Conservation (phyloP, 1,140 invertebrate genomes). For the Drepana arcuata region DNA sequence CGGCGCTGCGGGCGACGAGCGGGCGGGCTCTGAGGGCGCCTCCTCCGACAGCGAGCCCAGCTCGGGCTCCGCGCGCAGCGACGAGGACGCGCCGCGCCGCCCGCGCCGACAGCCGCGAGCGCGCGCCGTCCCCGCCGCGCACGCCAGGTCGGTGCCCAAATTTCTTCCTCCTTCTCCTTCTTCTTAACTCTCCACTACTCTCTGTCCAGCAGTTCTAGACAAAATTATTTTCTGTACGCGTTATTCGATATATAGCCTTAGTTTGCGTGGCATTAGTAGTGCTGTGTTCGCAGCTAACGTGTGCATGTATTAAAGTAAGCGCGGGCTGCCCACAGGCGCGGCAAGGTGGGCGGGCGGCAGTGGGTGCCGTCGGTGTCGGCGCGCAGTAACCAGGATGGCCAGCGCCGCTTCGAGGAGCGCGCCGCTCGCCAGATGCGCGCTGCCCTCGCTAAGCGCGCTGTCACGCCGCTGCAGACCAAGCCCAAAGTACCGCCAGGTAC, state of each 20-base stretch:
- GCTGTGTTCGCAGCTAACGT: too few species aligned
- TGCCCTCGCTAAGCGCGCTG: conserved; percentile 69
- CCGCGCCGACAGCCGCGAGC: conserved; percentile 6
- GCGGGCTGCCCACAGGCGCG: conserved; percentile 25
- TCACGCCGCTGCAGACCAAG: conserved; percentile 18
- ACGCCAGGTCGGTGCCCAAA: neutral
- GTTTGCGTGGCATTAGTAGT: too few species aligned
- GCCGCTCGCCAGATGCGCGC: conserved; percentile 78
- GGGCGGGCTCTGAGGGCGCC: conserved; percentile 22
- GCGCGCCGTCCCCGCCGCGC: conserved; percentile 1
- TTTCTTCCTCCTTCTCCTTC: too few species aligned
- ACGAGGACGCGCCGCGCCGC: conserved; percentile 38
- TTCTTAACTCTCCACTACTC: too few species aligned
- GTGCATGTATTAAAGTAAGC: too few species aligned
- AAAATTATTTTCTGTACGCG: too few species aligned
- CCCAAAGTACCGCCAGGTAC: conserved; percentile 35
- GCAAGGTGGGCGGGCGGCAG: conserved; percentile 60
- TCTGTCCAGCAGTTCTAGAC: too few species aligned
- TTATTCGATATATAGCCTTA: too few species aligned
- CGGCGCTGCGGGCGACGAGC: conserved; percentile 23
- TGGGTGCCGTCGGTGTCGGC: conserved; percentile 83
- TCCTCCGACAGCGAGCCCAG: conserved; percentile 49
- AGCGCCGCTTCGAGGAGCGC: conserved; percentile 85
- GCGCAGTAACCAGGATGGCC: conserved; percentile 88
- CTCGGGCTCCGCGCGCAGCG: conserved; percentile 34